Percentiles rank a stretch among this genome's conserved stretches.
Conservation (phyloP, 2,888 invertebrate genomes). For the Charanyca ferruginea region DNA sequence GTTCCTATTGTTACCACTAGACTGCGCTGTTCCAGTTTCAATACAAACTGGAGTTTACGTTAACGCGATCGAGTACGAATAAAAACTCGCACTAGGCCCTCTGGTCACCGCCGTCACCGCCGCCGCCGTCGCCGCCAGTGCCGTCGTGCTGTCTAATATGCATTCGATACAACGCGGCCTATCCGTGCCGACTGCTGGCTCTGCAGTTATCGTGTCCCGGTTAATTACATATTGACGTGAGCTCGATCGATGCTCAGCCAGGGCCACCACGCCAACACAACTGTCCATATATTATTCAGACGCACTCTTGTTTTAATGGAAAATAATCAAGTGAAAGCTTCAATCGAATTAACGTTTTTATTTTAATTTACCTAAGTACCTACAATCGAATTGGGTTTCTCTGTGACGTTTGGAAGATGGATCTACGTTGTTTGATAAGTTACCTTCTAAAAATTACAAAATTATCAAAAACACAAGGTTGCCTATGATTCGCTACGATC, state of each 20-base stretch:
- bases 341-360: conserved; percentile 81
- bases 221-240: conserved; percentile 69
- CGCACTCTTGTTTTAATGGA: conserved; percentile 78
- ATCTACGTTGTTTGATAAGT: conserved; percentile 23
- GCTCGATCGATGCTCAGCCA: conserved; percentile 77
- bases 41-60: too few species aligned
- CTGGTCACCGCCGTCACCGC: too few species aligned
- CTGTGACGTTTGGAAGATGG: conserved; percentile 23
- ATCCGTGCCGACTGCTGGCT: conserved; percentile 47
- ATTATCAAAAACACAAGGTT: conserved; percentile 26
- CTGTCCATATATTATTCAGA: conserved; percentile 80
- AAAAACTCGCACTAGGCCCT: too few species aligned
- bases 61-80: too few species aligned
- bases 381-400: conserved; percentile 68
- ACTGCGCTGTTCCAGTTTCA: too few species aligned
- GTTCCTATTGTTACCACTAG: too few species aligned
- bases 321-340: conserved; percentile 82
- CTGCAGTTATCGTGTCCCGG: conserved; percentile 65
- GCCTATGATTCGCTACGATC: conserved; percentile 13
- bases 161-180: conserved; percentile 39
- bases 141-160: conserved; percentile 72
- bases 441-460: conserved; percentile 30
- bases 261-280: conserved; percentile 77
- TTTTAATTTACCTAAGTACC: too few species aligned
- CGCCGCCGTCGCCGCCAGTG: conserved; percentile 61